phyloP scores from a whole-genome alignment of 2,113 vertebrate genomes.

The Glaucidium brasilianum region DNA sequence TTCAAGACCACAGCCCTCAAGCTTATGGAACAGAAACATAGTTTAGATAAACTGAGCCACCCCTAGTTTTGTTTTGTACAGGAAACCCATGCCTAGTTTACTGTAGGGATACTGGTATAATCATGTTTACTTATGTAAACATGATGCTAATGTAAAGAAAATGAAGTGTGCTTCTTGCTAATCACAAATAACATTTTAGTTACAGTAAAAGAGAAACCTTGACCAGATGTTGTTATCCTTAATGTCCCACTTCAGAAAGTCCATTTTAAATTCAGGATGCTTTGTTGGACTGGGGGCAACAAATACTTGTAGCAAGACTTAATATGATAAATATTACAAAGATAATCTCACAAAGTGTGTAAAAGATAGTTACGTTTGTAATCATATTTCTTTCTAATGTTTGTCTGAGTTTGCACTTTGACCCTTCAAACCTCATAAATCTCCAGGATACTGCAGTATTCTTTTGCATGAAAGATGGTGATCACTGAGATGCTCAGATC shows the following conservation, averaged over 20 bases:
- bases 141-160: not conserved
- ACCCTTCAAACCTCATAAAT: not conserved
- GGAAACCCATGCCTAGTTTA: not conserved
- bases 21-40: not conserved
- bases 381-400: not conserved
- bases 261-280: not conserved
- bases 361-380: not conserved
- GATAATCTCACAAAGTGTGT: not conserved
- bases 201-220: not conserved
- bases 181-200: not conserved
- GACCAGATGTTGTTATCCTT: not conserved
- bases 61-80: not conserved
- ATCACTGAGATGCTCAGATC: not conserved
- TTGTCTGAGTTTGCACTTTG: not conserved
- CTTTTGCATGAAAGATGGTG: not conserved
- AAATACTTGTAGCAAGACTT: not conserved
- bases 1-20: not conserved
- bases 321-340: not conserved
- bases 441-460: not conserved
- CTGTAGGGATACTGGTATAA: not conserved
- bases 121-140: not conserved
- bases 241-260: not conserved
- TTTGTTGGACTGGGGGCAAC: not conserved
- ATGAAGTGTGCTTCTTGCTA: not conserved
- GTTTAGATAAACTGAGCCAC: not conserved